phyloP scores from a whole-genome alignment of 1,140 invertebrate species.

The Bombus difficillimus region DNA sequence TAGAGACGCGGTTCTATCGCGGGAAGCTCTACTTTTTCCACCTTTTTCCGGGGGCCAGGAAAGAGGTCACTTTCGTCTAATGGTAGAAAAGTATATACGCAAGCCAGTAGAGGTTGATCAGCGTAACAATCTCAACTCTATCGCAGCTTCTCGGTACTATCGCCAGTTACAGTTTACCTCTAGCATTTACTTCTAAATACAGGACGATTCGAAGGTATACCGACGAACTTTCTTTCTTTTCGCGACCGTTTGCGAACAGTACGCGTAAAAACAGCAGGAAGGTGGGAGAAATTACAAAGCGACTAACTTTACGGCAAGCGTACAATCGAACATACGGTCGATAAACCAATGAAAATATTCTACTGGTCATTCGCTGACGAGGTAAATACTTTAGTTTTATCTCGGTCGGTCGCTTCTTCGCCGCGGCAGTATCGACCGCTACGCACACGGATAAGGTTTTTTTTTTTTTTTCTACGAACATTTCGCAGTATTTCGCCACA shows the following conservation, averaged over 20 bases:
- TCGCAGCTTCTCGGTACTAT: constrained; percentile 14
- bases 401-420: background rate
- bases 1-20: constrained; percentile 43
- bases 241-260: background rate
- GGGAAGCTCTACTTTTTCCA: constrained; percentile 34
- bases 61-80: constrained; percentile 22
- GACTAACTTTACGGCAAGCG: background rate
- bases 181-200: constrained; percentile 26
- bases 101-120: background rate
- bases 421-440: background rate
- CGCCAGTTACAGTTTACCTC: background rate
- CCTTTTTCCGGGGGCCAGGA: constrained; percentile 27
- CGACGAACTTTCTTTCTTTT: background rate
- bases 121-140: constrained; percentile 26
- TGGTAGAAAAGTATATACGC: background rate
- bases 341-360: background rate
- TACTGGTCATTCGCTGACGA: background rate
- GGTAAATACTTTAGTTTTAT: background rate
- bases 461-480: background rate
- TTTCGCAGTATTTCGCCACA: background rate
- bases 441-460: background rate
- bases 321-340: background rate
- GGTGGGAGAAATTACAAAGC: constrained; percentile 16
- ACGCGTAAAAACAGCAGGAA: constrained; percentile 5
- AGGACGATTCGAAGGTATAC: background rate